A percentile compares a stretch with the other conserved stretches of the same genome.
These are phyloP conservation scores for Xestia ashworthii DNA, from an alignment of 2,888 invertebrate genomes.

Conservation along the genomic window DNA sequence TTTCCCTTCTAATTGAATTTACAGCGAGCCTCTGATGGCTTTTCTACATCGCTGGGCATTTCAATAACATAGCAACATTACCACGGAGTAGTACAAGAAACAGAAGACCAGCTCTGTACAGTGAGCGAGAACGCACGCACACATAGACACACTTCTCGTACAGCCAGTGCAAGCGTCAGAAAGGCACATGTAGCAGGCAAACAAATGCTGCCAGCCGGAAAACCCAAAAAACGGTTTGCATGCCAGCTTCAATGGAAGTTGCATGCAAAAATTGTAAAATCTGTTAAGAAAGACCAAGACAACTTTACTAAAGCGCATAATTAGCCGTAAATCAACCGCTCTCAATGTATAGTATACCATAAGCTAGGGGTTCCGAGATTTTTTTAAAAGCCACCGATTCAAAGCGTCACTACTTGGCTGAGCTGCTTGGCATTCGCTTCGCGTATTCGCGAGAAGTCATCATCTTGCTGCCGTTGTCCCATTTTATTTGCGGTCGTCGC, in stretches of 20 bases:
- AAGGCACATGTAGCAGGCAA: background rate
- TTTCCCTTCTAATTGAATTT: slow-evolving; percentile 20
- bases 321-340: background rate
- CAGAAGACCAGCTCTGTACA: background rate
- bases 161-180: background rate
- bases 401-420: background rate
- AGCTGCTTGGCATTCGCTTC: background rate
- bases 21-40: background rate
- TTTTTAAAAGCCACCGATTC: background rate
- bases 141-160: background rate
- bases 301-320: background rate
- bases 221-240: no score
- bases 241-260: no score
- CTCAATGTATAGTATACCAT: background rate
- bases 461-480: no score
- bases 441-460: no score
- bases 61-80: background rate
- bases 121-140: background rate
- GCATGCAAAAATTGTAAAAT: no score
- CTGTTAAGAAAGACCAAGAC: background rate
- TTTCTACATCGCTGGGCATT: slow-evolving; percentile 16
- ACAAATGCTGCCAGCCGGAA: background rate
- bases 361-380: background rate
- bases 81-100: background rate
- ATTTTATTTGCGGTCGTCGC: no score